These are phyloP conservation scores for Allobates femoralis DNA, from an alignment of 2,797 vertebrate genomes.

Conservation along the genomic window DNA sequence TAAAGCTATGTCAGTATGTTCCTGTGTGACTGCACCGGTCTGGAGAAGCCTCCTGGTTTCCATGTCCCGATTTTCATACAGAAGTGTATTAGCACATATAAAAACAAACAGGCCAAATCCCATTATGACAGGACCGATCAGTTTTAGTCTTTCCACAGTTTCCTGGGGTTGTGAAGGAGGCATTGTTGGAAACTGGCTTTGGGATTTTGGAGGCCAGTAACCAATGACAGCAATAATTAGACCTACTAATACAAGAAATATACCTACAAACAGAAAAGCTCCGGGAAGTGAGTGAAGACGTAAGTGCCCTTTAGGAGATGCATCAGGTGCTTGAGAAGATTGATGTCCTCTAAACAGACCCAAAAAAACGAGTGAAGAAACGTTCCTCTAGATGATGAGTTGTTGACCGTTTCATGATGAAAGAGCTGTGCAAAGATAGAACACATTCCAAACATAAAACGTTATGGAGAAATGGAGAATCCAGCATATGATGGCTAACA, in stretches of 20 bases:
- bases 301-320: conserved; percentile 82
- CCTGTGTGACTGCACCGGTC: conserved; percentile 70
- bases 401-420: conserved; percentile 73
- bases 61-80: conserved; percentile 94
- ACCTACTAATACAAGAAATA: conserved; percentile 88
- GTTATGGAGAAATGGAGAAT: too few species aligned
- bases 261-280: conserved; percentile 87
- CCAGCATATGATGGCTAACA: too few species aligned
- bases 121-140: conserved; percentile 94
- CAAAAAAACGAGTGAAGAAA: conserved; percentile 68
- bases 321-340: conserved; percentile 69
- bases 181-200: conserved; percentile 18
- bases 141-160: conserved; percentile 88
- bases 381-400: conserved; percentile 52
- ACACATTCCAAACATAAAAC: too few species aligned
- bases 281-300: conserved; percentile 91
- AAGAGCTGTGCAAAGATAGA: background rate
- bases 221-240: conserved; percentile 89
- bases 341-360: conserved; percentile 76
- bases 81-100: conserved; percentile 95
- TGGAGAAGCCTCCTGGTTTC: conserved; percentile 87
- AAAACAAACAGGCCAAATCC: conserved; percentile 97
- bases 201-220: conserved; percentile 88
- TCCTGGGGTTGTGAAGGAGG: conserved; percentile 70
- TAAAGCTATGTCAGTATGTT: conserved; percentile 77